Percentiles rank a stretch among this genome's conserved stretches.
Conservation (phyloP, 1,140 invertebrate genomes). For the Eueides isabella region DNA sequence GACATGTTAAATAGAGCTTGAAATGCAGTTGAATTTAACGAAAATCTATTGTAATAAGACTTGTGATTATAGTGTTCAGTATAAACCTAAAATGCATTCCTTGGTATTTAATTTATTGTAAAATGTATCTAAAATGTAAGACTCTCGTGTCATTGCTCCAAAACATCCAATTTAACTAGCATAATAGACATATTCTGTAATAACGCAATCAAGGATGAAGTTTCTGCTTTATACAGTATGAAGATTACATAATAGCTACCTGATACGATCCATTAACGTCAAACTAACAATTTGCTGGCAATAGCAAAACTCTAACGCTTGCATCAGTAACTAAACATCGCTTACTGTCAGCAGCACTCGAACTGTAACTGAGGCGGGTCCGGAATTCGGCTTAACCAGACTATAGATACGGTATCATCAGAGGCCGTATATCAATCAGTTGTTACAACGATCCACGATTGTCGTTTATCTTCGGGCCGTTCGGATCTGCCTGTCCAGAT, state of each 20-base stretch:
- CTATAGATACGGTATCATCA: slow-evolving; percentile 75
- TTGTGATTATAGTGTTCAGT: not conserved
- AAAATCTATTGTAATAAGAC: not conserved
- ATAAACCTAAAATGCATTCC: not conserved
- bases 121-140: not conserved
- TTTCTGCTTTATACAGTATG: not conserved
- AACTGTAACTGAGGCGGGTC: slow-evolving; percentile 76
- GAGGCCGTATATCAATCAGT: slow-evolving; percentile 79
- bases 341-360: slow-evolving; percentile 75
- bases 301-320: slow-evolving; percentile 56
- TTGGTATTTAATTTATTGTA: not conserved
- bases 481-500: slow-evolving; percentile 78
- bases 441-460: slow-evolving; percentile 78
- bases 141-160: not conserved
- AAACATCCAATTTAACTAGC: not conserved
- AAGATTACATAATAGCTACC: slow-evolving; percentile 23
- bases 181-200: not conserved
- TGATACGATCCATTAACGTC: slow-evolving; percentile 39
- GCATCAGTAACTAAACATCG: slow-evolving; percentile 71
- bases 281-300: slow-evolving; percentile 55
- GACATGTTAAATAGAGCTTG: slow-evolving; percentile 39
- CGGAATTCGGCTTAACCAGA: slow-evolving; percentile 69
- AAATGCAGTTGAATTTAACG: slow-evolving; percentile 17
- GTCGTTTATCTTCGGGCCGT: slow-evolving; percentile 78
- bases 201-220: not conserved